Evolutionary conservation across 1,140 invertebrate genomes (phyloP).

Genomic region (Diprion similis): DNA sequence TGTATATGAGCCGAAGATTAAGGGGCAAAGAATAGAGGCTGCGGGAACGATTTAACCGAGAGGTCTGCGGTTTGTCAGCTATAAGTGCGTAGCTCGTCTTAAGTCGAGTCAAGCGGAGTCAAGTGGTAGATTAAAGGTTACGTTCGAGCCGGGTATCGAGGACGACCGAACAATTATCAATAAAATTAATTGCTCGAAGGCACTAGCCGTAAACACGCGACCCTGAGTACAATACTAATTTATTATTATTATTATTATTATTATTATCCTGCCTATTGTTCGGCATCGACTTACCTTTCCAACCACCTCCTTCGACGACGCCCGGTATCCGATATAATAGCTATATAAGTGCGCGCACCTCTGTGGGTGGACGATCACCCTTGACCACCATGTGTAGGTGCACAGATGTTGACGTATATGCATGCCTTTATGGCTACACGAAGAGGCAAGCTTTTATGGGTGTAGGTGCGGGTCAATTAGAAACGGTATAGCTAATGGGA

Average conservation of each 20-base stretch:
- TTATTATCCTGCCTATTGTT: background rate
- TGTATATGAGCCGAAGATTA: too few relatives aligned
- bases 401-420: too few relatives aligned
- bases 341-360: too few relatives aligned
- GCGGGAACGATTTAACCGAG: too few relatives aligned
- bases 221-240: constrained; percentile 1
- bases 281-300: background rate
- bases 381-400: too few relatives aligned
- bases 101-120: constrained; percentile 1
- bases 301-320: too few relatives aligned
- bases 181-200: constrained; percentile 1
- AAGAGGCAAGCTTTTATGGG: too few relatives aligned
- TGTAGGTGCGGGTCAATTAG: background rate
- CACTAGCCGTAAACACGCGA: background rate
- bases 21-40: too few relatives aligned
- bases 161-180: constrained; percentile 5
- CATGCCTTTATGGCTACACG: too few relatives aligned
- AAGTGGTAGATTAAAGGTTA: constrained; percentile 6
- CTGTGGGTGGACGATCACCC: too few relatives aligned
- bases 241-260: background rate
- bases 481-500: background rate
- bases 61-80: background rate
- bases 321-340: too few relatives aligned
- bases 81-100: background rate
- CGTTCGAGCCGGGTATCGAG: background rate